Evolutionary conservation across 2,113 vertebrate genomes (phyloP).

Genomic region (Oxyruncus cristatus): DNA sequence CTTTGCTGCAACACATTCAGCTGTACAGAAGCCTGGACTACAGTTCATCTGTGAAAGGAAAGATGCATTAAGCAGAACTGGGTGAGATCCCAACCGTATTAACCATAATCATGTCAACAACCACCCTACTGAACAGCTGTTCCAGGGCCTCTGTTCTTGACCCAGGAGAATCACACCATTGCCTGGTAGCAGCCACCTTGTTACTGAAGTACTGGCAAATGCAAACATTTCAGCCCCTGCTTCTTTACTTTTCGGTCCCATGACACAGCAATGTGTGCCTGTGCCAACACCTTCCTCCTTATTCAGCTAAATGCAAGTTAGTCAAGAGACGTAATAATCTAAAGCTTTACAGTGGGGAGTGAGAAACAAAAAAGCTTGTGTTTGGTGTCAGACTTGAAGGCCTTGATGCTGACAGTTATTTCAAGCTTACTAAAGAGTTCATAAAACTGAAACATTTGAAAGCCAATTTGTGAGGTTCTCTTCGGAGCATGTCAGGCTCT

Average conservation of each 20-base stretch:
- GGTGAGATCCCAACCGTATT: neutral
- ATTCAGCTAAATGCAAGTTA: neutral
- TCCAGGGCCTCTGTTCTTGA: neutral
- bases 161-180: neutral
- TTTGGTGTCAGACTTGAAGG: neutral
- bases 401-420: neutral
- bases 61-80: neutral
- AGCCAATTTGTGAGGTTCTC: neutral
- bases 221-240: neutral
- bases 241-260: neutral
- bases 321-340: neutral
- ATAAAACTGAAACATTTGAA: neutral
- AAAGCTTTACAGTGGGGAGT: neutral
- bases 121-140: neutral
- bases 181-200: neutral
- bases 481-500: neutral
- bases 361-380: neutral
- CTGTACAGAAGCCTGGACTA: neutral
- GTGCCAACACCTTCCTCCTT: neutral
- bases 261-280: fast-evolving
- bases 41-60: neutral
- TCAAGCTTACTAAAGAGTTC: neutral
- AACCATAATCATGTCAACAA: neutral
- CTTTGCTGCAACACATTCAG: neutral
- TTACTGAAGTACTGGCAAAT: neutral